Conservation (phyloP, 2,797 vertebrate species). For the Phrynocephalus guinanensis region DNA sequence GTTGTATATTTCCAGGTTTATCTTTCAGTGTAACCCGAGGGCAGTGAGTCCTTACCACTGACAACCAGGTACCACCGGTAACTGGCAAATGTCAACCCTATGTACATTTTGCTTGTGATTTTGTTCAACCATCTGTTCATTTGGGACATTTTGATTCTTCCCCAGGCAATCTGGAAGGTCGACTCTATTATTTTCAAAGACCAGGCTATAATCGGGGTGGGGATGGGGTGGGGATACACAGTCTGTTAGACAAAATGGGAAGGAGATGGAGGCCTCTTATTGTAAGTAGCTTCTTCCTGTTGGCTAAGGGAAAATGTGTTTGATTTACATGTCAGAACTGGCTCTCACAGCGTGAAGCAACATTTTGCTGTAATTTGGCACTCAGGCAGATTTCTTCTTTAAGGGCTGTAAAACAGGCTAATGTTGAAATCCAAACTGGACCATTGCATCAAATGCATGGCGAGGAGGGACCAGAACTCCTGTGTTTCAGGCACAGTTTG, state of each 20-base stretch:
- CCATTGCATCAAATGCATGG: neutral
- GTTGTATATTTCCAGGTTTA: slow-evolving; percentile 7
- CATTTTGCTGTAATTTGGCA: slow-evolving; percentile 29
- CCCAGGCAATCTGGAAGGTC: slow-evolving; percentile 1
- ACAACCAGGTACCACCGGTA: neutral
- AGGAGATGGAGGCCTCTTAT: neutral
- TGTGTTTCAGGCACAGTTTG: neutral
- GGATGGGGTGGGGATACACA: neutral
- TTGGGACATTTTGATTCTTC: slow-evolving; percentile 16
- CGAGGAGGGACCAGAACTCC: neutral
- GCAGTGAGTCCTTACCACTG: neutral
- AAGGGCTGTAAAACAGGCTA: slow-evolving; percentile 2
- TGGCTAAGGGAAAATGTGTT: neutral
- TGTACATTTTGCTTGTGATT: slow-evolving; percentile 2
- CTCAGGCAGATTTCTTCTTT: neutral
- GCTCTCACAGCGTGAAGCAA: slow-evolving; percentile 27
- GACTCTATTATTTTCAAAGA: slow-evolving; percentile 14
- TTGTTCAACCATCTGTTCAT: slow-evolving; percentile 11
- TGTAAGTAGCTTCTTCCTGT: neutral
- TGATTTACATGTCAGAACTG: slow-evolving; percentile 42
- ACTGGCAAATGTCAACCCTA: slow-evolving; percentile 23
- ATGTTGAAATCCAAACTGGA: slow-evolving; percentile 27
- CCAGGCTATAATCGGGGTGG: neutral
- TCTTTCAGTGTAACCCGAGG: neutral
- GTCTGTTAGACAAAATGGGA: slow-evolving; percentile 1